Evolutionary conservation across 2,888 invertebrate species (phyloP).

Genomic region (Drosophila nr. fundita): DNA sequence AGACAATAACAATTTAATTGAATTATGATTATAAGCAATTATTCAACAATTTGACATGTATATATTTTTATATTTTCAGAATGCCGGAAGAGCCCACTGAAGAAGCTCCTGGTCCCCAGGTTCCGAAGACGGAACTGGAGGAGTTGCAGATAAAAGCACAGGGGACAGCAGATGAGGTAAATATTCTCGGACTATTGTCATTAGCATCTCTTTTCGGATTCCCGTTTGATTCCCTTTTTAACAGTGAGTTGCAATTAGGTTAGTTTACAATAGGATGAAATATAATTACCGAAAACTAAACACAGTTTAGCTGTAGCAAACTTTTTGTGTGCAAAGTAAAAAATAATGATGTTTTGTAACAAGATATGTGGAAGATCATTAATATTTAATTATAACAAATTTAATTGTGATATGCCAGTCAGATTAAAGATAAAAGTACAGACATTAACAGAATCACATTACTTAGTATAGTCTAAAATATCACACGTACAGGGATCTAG

Average conservation of each 20-base stretch:
- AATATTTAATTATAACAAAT: neutral
- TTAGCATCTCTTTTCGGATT: neutral
- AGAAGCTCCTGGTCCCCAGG: constrained; percentile 86
- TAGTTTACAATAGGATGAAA: neutral
- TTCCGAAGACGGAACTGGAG: constrained; percentile 94
- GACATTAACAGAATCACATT: neutral
- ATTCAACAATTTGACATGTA: neutral
- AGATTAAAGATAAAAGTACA: neutral
- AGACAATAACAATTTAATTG: neutral
- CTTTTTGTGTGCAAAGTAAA: neutral
- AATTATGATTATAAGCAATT: neutral
- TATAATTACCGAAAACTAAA: neutral
- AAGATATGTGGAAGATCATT: neutral
- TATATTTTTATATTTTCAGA: constrained; percentile 82
- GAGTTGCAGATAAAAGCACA: constrained; percentile 94
- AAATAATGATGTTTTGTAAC: neutral
- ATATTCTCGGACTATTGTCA: constrained; percentile 51
- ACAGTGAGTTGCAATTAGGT: neutral
- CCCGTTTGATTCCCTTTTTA: neutral
- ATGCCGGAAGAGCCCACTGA: constrained; percentile 88
- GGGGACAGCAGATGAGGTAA: constrained; percentile 95
- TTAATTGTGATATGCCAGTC: neutral
- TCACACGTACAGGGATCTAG: neutral
- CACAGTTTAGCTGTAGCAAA: neutral
- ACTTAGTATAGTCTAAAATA: neutral